Percentiles rank a stretch among this genome's conserved stretches.
Conservation (phyloP, 2,888 invertebrate species). For the Horisme vitalbata region DNA sequence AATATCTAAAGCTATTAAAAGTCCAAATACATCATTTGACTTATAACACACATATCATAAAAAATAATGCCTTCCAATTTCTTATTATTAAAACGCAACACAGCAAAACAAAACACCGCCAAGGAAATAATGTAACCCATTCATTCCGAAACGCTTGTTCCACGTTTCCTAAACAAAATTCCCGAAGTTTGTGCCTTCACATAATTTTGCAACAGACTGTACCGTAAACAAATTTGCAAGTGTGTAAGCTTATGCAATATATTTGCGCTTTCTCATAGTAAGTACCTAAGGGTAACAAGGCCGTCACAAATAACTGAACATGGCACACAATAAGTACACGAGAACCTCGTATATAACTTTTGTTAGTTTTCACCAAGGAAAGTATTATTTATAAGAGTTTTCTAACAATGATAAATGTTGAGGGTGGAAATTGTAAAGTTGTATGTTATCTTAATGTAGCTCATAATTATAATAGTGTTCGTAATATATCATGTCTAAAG, state of each 20-base stretch:
- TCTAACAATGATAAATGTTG: no score
- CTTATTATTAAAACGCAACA: not conserved
- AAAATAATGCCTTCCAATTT: no score
- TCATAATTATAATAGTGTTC: no score
- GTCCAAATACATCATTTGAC: no score
- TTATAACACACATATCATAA: no score
- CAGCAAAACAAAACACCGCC: not conserved
- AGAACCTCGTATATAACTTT: no score
- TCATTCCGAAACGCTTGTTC: constrained; percentile 10
- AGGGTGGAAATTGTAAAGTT: no score
- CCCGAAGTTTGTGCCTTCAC: constrained; percentile 15
- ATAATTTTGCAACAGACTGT: constrained; percentile 22
- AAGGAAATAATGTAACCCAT: constrained; percentile 1
- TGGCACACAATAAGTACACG: constrained; percentile 19
- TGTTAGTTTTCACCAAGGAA: no score
- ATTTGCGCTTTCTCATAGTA: constrained; percentile 31
- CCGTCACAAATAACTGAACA: constrained; percentile 41
- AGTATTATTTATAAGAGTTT: no score
- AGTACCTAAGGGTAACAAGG: constrained; percentile 30
- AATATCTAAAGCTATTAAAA: no score
- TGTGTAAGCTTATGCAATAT: constrained; percentile 27
- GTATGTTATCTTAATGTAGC: no score
- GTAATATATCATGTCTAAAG: no score
- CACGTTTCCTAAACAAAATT: constrained; percentile 16
- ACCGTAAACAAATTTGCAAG: constrained; percentile 25